Conservation (phyloP, 2,888 invertebrate species). For the Gastrophysa polygoni region DNA sequence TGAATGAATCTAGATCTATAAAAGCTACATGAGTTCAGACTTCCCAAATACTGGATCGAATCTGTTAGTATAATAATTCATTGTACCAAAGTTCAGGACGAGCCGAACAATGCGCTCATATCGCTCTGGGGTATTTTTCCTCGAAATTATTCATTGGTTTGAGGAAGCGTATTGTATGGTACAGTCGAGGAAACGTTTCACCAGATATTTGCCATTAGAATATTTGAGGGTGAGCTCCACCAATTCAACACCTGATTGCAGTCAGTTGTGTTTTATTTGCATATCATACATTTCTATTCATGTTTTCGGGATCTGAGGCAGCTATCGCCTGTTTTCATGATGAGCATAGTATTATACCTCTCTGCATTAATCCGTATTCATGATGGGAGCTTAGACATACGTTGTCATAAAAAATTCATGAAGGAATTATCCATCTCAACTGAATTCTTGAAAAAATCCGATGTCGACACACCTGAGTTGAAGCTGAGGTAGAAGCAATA, state of each 20-base stretch:
- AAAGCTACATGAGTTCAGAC: background rate
- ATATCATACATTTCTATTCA: constrained; percentile 32
- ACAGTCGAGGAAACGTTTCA: constrained; percentile 12
- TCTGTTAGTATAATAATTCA: constrained; percentile 4
- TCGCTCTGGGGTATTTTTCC: constrained; percentile 32
- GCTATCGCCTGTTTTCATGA: background rate
- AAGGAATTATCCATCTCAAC: too few relatives aligned
- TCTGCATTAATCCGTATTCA: too few relatives aligned
- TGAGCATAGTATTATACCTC: too few relatives aligned
- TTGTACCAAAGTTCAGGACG: constrained; percentile 24
- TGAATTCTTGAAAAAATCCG: too few relatives aligned
- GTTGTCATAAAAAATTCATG: too few relatives aligned
- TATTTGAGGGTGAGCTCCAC: constrained; percentile 24
- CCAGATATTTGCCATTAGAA: constrained; percentile 23
- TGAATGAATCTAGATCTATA: background rate
- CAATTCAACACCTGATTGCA: constrained; percentile 33
- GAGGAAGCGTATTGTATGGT: constrained; percentile 29
- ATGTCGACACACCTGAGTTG: too few relatives aligned
- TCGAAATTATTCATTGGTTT: constrained; percentile 33
- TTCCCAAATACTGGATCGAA: background rate
- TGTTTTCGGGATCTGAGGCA: constrained; percentile 10
- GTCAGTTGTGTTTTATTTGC: constrained; percentile 32
- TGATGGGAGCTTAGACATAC: too few relatives aligned
- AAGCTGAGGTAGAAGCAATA: too few relatives aligned
- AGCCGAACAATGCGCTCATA: constrained; percentile 30